phyloP scores from a whole-genome alignment of 2,797 vertebrate species.

The Pipistrellus pygmaeus region DNA sequence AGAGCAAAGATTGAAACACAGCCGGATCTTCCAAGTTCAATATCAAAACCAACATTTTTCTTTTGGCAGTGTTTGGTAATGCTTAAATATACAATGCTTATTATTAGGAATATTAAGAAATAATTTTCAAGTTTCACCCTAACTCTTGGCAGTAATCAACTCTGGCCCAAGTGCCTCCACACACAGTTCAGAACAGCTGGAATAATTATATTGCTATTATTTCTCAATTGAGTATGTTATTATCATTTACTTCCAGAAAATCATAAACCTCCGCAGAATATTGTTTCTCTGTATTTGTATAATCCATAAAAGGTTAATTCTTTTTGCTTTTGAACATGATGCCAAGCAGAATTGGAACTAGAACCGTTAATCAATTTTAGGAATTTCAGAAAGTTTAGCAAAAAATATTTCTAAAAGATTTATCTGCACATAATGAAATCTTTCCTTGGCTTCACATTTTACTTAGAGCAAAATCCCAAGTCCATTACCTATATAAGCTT shows the following conservation, averaged over 20 bases:
- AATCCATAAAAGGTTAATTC: not conserved
- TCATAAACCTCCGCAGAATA: not conserved
- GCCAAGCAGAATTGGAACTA: not conserved
- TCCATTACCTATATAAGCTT: not conserved
- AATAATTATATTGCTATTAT: conserved; percentile 27
- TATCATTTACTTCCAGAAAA: conserved; percentile 56
- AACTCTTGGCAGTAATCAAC: not conserved
- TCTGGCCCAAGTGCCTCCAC: not conserved
- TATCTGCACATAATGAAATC: not conserved
- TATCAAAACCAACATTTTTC: not conserved
- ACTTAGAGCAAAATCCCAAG: not conserved
- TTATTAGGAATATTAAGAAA: not conserved
- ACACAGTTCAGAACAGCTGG: not conserved
- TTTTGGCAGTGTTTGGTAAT: not conserved
- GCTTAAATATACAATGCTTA: not conserved
- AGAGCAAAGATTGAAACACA: not conserved
- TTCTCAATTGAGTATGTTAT: conserved; percentile 3
- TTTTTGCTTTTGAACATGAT: not conserved
- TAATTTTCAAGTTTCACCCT: not conserved
- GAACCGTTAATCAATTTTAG: not conserved
- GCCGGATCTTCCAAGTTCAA: not conserved
- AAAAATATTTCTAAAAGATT: not conserved
- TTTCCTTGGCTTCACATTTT: not conserved
- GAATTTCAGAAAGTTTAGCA: conserved; percentile 45
- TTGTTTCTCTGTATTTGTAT: conserved; percentile 1